phyloP scores from a whole-genome alignment of 2,888 invertebrate species.

The Drosophila longiperda region DNA sequence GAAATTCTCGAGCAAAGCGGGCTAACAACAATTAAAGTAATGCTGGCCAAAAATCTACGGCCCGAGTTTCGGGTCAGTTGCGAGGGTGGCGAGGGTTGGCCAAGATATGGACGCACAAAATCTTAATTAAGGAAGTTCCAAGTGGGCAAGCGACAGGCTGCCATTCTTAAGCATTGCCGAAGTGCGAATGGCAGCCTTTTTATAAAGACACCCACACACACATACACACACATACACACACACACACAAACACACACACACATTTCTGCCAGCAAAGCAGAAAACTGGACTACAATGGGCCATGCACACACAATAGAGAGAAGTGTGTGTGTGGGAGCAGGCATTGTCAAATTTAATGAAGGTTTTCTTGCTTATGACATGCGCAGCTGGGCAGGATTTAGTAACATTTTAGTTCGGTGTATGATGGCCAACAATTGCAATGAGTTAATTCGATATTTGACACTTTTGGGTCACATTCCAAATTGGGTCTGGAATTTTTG shows the following conservation, averaged over 20 bases:
- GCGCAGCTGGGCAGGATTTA: conserved; percentile 72
- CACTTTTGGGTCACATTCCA: conserved; percentile 72
- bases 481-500: conserved; percentile 19
- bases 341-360: conserved; percentile 82
- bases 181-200: conserved; percentile 39
- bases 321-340: not conserved
- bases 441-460: conserved; percentile 81
- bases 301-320: conserved; percentile 18
- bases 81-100: conserved; percentile 28
- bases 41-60: conserved; percentile 70
- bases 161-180: conserved; percentile 5
- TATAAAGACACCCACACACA: conserved; percentile 33
- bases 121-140: conserved; percentile 82
- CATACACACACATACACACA: conserved; percentile 54
- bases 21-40: conserved; percentile 80
- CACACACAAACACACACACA: conserved; percentile 18
- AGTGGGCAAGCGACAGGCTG: conserved; percentile 67
- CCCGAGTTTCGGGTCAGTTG: conserved; percentile 40
- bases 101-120: conserved; percentile 63
- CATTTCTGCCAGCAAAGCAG: conserved; percentile 61
- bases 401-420: conserved; percentile 34
- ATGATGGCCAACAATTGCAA: conserved; percentile 40
- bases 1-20: conserved; percentile 68
- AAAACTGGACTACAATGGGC: conserved; percentile 64
- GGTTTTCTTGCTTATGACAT: conserved; percentile 73